Evolutionary conservation across 2,113 vertebrate species (phyloP).

Genomic region (Rhizomys pruinosus): DNA sequence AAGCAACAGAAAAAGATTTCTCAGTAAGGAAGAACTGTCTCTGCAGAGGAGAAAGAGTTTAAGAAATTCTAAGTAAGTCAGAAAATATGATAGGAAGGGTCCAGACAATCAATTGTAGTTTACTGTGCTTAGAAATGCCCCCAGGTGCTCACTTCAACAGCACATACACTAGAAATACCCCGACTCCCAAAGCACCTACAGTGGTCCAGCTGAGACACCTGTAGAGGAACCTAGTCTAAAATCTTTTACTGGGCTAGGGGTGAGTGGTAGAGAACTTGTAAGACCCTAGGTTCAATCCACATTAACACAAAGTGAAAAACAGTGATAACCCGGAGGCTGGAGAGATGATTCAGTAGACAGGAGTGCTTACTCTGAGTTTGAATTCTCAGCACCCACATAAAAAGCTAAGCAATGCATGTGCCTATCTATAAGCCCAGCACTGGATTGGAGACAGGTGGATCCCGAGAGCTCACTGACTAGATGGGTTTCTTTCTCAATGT

Average conservation of each 20-base stretch:
- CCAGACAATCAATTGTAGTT: not conserved
- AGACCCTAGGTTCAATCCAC: not conserved
- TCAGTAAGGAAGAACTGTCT: slow-evolving; percentile 58
- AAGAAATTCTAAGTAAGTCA: slow-evolving; percentile 58
- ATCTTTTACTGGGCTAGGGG: not conserved
- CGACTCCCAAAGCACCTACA: not conserved
- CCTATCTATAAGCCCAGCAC: not conserved
- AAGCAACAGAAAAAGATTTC: not conserved
- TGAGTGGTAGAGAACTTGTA: not conserved
- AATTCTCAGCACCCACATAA: not conserved
- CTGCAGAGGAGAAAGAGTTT: not conserved
- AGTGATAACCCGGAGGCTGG: not conserved
- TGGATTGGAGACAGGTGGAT: not conserved
- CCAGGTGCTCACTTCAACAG: too few relatives aligned
- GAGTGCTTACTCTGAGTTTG: not conserved
- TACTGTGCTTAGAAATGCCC: slow-evolving; percentile 30
- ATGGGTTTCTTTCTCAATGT: not conserved
- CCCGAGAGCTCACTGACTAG: not conserved
- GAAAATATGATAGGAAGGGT: not conserved
- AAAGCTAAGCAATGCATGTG: not conserved
- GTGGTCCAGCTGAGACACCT: not conserved
- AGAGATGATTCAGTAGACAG: not conserved
- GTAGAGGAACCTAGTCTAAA: not conserved
- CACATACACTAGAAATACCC: slow-evolving; percentile 41
- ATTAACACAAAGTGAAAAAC: not conserved